Evolutionary conservation across 2,888 invertebrate genomes (phyloP).

Genomic region (Ophion costatus): DNA sequence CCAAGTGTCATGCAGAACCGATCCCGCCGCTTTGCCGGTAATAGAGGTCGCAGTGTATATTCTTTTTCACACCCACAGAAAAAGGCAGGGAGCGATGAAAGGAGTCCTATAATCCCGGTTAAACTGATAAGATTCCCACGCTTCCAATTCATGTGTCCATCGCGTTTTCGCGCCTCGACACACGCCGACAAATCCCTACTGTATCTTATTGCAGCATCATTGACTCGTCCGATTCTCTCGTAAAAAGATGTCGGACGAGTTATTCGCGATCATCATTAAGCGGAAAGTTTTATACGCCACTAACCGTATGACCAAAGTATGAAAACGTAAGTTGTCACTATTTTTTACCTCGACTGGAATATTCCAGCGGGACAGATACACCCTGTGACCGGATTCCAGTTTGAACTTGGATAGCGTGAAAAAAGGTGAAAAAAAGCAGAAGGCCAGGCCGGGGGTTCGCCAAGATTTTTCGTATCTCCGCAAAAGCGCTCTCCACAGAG

Average conservation of each 20-base stretch:
- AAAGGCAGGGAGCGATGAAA: background rate
- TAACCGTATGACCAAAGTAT: background rate
- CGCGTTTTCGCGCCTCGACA: slow-evolving; percentile 21
- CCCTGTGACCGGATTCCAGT: background rate
- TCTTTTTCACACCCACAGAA: too few relatives aligned
- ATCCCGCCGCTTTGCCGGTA: too few relatives aligned
- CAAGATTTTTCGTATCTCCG: slow-evolving; percentile 7
- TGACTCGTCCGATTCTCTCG: slow-evolving; percentile 17
- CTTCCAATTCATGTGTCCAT: slow-evolving; percentile 40
- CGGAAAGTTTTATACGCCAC: slow-evolving; percentile 27
- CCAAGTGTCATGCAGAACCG: too few relatives aligned
- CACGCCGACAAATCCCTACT: background rate
- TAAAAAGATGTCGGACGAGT: slow-evolving; percentile 49
- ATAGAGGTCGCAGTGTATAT: too few relatives aligned
- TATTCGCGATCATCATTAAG: slow-evolving; percentile 56
- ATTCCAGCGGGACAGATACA: background rate
- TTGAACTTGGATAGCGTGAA: background rate
- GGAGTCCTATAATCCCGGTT: background rate
- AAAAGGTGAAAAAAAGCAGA: background rate
- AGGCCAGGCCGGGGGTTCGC: background rate
- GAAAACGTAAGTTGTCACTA: slow-evolving; percentile 22
- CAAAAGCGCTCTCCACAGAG: background rate
- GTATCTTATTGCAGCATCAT: slow-evolving; percentile 6
- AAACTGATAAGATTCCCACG: background rate
- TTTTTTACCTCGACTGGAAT: slow-evolving; percentile 22